Conservation (phyloP, 2,797 vertebrate genomes). For the Zalophus californianus region DNA sequence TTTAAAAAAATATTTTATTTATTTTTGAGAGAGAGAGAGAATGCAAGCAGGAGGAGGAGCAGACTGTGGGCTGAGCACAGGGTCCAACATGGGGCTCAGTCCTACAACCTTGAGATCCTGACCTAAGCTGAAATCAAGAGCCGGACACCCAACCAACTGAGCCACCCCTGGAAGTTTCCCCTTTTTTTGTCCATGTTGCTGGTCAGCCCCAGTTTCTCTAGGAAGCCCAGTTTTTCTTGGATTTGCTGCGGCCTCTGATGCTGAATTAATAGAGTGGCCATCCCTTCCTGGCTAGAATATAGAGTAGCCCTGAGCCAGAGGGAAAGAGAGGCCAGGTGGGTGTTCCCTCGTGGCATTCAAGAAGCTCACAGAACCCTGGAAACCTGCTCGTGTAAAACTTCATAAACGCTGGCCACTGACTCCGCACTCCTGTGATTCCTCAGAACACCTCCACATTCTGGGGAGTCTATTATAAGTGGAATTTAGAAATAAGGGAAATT, state of each 20-base stretch:
- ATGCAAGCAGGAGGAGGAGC: background rate
- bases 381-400: background rate
- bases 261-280: background rate
- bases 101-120: background rate
- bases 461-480: background rate
- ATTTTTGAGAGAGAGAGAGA: background rate
- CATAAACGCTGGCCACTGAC: background rate
- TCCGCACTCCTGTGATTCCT: background rate
- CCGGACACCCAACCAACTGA: background rate
- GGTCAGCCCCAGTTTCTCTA: background rate
- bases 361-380: background rate
- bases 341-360: background rate
- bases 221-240: background rate
- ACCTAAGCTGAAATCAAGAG: background rate
- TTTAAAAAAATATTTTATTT: too few relatives aligned
- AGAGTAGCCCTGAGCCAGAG: background rate
- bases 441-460: background rate
- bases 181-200: background rate
- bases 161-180: background rate
- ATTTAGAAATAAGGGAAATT: constrained; percentile 31
- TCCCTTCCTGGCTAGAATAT: background rate
- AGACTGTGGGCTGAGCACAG: background rate
- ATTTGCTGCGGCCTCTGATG: background rate
- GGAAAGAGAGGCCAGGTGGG: too few relatives aligned
- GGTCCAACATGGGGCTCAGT: background rate